Percentiles rank a stretch among this genome's conserved stretches.
These are phyloP conservation scores for Copidosoma aretas DNA, from an alignment of 2,888 invertebrate species.

Conservation along the genomic window DNA sequence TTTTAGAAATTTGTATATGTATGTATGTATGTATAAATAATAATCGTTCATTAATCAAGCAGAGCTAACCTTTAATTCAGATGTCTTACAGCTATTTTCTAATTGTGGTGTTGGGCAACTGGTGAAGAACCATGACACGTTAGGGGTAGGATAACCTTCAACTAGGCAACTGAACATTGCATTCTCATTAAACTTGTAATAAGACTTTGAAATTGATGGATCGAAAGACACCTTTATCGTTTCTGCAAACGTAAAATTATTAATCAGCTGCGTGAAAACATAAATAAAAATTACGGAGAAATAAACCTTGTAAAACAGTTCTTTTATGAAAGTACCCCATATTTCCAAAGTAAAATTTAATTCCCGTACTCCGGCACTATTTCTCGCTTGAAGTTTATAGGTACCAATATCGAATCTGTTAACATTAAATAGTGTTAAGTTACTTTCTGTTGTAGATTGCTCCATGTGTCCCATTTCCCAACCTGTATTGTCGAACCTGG, in stretches of 20 bases:
- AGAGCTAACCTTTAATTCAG: conserved; percentile 40
- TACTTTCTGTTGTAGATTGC: conserved; percentile 52
- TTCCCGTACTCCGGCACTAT: conserved; percentile 59
- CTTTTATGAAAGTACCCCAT: conserved; percentile 63
- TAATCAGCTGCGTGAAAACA: not conserved
- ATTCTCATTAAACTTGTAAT: conserved; percentile 62
- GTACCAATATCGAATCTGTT: conserved; percentile 68
- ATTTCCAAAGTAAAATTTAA: conserved; percentile 66
- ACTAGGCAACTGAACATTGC: conserved; percentile 65
- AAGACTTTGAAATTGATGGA: conserved; percentile 52
- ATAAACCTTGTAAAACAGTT: no score
- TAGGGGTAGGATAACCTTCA: conserved; percentile 67
- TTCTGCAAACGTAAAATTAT: conserved; percentile 16
- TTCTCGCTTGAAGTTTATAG: conserved; percentile 67
- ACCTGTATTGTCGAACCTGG: not conserved
- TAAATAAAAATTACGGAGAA: no score
- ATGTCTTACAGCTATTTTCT: conserved; percentile 28
- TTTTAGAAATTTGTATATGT: no score
- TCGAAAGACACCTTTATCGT: conserved; percentile 22
- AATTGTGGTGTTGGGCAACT: conserved; percentile 62
- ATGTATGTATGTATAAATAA: no score
- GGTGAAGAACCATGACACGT: conserved; percentile 66
- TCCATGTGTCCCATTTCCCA: not conserved
- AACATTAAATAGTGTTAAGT: conserved; percentile 64
- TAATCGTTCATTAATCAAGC: no score